phyloP scores from a whole-genome alignment of 1,140 invertebrate genomes.

The Myzus persicae region DNA sequence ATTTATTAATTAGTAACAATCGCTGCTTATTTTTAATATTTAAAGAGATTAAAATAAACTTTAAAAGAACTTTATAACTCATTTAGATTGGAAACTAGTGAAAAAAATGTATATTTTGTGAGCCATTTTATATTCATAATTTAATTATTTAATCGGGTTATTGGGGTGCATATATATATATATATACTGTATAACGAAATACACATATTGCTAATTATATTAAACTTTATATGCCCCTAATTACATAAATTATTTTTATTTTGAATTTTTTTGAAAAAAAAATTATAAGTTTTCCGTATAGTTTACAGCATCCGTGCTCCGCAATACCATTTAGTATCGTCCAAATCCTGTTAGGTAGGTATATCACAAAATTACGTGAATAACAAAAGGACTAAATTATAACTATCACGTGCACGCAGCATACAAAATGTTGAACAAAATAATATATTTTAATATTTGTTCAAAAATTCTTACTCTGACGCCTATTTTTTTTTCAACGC shows the following conservation, averaged over 20 bases:
- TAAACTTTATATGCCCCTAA: neutral
- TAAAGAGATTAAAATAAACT: neutral
- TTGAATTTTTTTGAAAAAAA: neutral
- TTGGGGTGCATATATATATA: neutral
- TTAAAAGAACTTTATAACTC: neutral
- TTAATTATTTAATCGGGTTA: neutral
- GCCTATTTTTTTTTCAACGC: neutral
- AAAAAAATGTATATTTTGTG: neutral
- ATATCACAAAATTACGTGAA: neutral
- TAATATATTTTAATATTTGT: constrained; percentile 4
- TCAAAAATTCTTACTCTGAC: neutral
- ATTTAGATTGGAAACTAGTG: neutral
- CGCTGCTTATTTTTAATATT: neutral
- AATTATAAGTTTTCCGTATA: neutral
- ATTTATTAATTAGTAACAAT: constrained; percentile 14
- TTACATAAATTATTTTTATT: neutral
- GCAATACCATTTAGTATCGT: neutral
- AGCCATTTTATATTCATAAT: neutral
- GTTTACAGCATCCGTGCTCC: neutral
- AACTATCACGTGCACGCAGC: neutral
- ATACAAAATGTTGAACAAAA: neutral
- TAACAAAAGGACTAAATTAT: constrained; percentile 16
- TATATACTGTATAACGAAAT: neutral
- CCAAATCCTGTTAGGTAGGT: neutral
- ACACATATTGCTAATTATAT: neutral